Evolutionary conservation across 2,888 invertebrate species (phyloP), one percentile per base, ranked within the genome.

Genomic region (Alloscopus bannaensis): DNA sequence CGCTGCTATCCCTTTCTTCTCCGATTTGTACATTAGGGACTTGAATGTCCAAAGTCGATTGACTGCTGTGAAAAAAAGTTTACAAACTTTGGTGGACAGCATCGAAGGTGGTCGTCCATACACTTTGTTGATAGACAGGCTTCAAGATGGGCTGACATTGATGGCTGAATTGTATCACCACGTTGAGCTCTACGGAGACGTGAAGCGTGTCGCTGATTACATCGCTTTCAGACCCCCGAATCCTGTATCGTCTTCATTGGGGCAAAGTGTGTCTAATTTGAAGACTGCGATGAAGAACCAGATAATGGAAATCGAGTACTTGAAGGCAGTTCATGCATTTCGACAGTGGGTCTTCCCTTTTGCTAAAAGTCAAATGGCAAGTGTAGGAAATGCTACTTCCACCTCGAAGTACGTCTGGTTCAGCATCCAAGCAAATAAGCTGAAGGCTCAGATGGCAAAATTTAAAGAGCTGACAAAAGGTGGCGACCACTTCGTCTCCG

Each of bases 341-440:
- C 45, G 52, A 18, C 65, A 73, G 28, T 65, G 45, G 45, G 65
- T 73, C 6, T 73, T 65, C 42, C 73, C 73, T 31, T 73, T 73
- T 36, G 73, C 65, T 3, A 45, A 64, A 16, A 6, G 47, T 42
- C 47, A 73, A n/a, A 2, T 40, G 40, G n/a, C n/a, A n/a, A n/a
- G n/a, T n/a, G n/a, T n/a, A n/a, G n/a, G n/a, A n/a, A n/a, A n/a
- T 22, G 6, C 6, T 55, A 40, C 8, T 40, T 40, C 8, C 8
- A 40, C 8, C 8, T 40, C 40, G 8, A 40, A 40, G 8, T 11
- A 40, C 8, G 8, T 11, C 13, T 11, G 8, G 8, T 40, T 40
- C 13, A 40, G 8, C 40, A 11, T 40, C 8, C 40, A 8, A 40
- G 40, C 40, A 11, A 13, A 40, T 40, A 11, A 8, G 8, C 8